Evolutionary conservation across 1,140 invertebrate species (phyloP), one percentile per base, ranked within the genome.

Genomic region (Odontomachus brunneus): DNA sequence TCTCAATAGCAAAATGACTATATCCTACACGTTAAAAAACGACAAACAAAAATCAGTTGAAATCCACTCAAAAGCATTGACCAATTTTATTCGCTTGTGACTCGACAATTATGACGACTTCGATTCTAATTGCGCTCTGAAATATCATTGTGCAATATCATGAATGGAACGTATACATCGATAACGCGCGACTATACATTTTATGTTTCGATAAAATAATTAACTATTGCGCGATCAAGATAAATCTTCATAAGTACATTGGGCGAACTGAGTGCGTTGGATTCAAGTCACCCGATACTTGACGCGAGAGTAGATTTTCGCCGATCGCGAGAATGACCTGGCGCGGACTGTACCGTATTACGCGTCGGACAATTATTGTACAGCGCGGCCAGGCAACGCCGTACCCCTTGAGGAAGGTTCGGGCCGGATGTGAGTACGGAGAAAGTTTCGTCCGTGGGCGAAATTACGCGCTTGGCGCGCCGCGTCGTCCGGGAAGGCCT

Each of bases 331-430:
- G 12, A 29, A 53, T 71, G 84, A 29, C 83, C 88, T 76, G 66
- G 19, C 57, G 48, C 19, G 9, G 90, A 85, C 90, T 91, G 90
- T 91, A 90, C 88, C 78, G 57, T 59, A 57, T 76, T 82, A 83
- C 83, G 82, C 59, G 81, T 69, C 85, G 86, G 91, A 89, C 90
- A 92, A 90, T 91, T 89, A 88, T 91, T 90, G 83, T 86, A 88
- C 87, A 73, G 86, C 82, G 84, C 62, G 76, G 71, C 82, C 85
- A 86, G 85, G 85, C 89, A 90, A 92, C 89, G 83, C 80, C 69
- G 89, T 87, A 87, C 86, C 48, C 83, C 84, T 91, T 94, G 92
- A 88, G 93, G 91, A 92, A 93, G 93, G 93, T 94, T 93, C 93
- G 91, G 93, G 90, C 86, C 90, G 89, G 86, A 89, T 88, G 88